Base-by-base conservation (phyloP, 92 coral and sea anemone species). In the Muricea muricata region DNA sequence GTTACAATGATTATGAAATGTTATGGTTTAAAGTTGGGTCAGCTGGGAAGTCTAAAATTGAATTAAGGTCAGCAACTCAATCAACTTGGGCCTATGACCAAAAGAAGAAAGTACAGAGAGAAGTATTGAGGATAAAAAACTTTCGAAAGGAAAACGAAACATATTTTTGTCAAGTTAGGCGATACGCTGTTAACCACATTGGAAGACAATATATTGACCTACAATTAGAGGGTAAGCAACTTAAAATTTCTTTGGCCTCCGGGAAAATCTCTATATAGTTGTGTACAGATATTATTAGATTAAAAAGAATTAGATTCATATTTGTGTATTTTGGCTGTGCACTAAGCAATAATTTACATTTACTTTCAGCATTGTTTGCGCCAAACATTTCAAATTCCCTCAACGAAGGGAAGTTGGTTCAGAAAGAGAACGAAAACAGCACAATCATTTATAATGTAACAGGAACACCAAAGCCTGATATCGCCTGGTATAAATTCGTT, bases 91-190 rank as follows among this genome's bases (percentile, higher is more conserved):
- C 42, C n/a, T 13, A 12, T 9, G 32, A 75, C 37, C 4, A 26
- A 10, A 28, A 18, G 41, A 75, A 63, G 2, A 28, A 11, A 32
- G 70, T 26, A 52, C 80, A 75, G 20, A 47, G 66, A 48, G 24
- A 75, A 47, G 80, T 75, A 28, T 15, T 75, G 39, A 75, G 24
- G 6, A 75, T 75, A 23, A 1, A 20, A 10, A 75, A 47, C 37
- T 57, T 78, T 14, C 87, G 66, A 3, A 45, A 83, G 33, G 55
- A 65, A 23, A 93, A 87, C 67, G 88, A 79, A 5, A 75, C 60
- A 18, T 92, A 92, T 72, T 79, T 69, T 28, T 92, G 96, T 48
- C 82, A 74, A 21, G 72, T 79, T 14, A 50, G 67, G 11, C 77
- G 81, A 28, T 31, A 26, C 13, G 80, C 45, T 7, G 80, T 75